Evolutionary conservation across 2,797 vertebrate species (phyloP), one percentile per base, ranked within the genome.

Genomic region (Rhinichthys osculus): DNA sequence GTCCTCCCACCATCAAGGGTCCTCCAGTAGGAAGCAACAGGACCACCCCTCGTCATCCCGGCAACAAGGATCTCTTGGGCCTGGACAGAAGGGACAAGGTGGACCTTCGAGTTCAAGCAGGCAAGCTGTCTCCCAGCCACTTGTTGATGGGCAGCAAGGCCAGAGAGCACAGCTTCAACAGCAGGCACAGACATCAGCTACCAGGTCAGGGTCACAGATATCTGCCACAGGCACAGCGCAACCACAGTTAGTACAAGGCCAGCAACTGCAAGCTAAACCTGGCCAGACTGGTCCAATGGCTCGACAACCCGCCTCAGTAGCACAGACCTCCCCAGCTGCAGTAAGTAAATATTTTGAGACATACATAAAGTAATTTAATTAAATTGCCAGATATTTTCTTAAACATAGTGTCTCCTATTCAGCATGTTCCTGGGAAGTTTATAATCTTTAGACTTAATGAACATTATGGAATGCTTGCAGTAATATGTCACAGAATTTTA

Each of bases 81-180:
- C 92, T 92, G 21, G 90, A 91, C 95, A 96, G 0, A 93, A 95
- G 0, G 85, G 92, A 5, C 21, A 91, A 7, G 89, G 91, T 21
- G 95, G 93, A 19, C 89, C 93, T 52, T 67, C 90, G 2, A 94
- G 94, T 81, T 91, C 93, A 35, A 93, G 92, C 17, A 90, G 95
- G 70, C 96, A 95, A 86, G 91, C 92, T 17, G 91, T 90, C 50
- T 91, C 94, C 40, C 95, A 95, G 23, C 80, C 79, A 47, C 64
- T 88, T 33, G 94, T 95, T 4, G 94, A 95, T 1, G 91, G 90
- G 9, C 66, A 87, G 78, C 89, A 85, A 19, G 93, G 94, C 85
- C 95, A 95, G 87, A 94, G 95, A 90, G 92, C 94, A 23, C 95
- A 95, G 91, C 92, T 95, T 80, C 95, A 96, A 87, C 95, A 96